Evolutionary conservation across 2,113 vertebrate genomes (phyloP).

Genomic region (Pollimyrus isidori): DNA sequence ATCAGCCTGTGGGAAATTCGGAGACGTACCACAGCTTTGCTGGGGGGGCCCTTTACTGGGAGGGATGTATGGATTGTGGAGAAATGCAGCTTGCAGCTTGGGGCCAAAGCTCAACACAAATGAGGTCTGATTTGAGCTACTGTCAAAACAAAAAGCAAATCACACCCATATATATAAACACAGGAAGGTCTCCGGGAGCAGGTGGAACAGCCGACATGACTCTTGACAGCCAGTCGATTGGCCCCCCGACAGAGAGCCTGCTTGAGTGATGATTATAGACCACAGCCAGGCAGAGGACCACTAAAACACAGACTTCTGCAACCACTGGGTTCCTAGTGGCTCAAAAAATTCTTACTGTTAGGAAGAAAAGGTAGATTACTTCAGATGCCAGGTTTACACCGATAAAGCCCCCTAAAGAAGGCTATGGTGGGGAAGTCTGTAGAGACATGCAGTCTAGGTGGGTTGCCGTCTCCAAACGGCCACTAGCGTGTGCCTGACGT

Average conservation of each 20-base stretch:
- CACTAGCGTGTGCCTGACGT: neutral
- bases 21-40: neutral
- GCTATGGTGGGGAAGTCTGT: neutral
- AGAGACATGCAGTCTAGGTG: neutral
- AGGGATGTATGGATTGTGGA: neutral
- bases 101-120: neutral
- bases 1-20: neutral
- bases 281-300: neutral
- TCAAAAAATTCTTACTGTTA: neutral
- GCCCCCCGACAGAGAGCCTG: neutral
- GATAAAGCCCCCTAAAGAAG: neutral
- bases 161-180: neutral
- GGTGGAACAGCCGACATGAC: neutral
- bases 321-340: neutral
- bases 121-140: neutral
- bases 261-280: neutral
- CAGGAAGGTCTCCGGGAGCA: neutral
- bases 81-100: neutral
- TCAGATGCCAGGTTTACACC: neutral
- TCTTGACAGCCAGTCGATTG: neutral
- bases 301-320: neutral
- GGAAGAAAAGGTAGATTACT: neutral
- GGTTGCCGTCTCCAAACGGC: neutral
- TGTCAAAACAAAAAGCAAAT: neutral
- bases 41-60: neutral